Conservation (phyloP, 2,113 vertebrate species). For the Dinomys branickii region DNA sequence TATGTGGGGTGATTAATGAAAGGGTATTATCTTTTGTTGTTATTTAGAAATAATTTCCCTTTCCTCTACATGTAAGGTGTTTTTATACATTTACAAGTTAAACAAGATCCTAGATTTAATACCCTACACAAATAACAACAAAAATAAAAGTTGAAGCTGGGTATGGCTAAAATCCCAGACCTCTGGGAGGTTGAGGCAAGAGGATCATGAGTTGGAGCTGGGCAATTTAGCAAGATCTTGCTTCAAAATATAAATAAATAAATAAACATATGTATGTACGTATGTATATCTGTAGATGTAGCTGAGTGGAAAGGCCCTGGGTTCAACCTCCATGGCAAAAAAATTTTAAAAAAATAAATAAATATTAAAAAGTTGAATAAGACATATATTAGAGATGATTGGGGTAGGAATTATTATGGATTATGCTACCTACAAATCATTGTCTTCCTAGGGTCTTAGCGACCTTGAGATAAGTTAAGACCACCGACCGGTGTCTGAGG, state of each 20-base stretch:
- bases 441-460: background rate
- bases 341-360: background rate
- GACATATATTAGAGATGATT: background rate
- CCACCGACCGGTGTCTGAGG: background rate
- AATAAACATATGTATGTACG: background rate
- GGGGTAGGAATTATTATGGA: constrained; percentile 1
- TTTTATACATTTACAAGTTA: background rate
- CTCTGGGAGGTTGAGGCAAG: background rate
- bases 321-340: background rate
- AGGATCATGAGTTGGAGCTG: background rate
- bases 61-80: background rate
- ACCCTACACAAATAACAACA: background rate
- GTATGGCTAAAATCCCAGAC: background rate
- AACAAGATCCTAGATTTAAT: background rate
- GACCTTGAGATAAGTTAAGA: background rate
- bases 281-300: background rate
- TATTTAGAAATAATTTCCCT: constrained; percentile 33
- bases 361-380: background rate
- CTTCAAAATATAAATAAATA: background rate
- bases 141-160: background rate
- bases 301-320: background rate
- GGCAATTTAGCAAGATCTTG: background rate
- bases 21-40: background rate
- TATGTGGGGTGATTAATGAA: background rate
- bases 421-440: background rate